Percentiles rank a stretch among this genome's conserved stretches.
phyloP scores from a whole-genome alignment of 2,113 vertebrate species.

The Pollimyrus isidori region DNA sequence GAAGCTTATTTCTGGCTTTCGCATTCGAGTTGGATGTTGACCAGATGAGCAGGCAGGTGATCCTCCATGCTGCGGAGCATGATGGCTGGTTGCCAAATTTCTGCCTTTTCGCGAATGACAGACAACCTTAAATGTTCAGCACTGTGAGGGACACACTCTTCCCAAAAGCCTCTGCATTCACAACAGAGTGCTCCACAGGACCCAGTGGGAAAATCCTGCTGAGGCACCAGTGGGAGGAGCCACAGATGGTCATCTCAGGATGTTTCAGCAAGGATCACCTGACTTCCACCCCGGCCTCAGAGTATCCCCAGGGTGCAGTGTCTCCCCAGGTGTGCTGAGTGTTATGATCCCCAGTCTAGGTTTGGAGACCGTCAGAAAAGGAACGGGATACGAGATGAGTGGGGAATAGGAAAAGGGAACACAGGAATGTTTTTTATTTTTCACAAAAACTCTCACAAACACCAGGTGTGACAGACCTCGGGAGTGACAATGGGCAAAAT shows the following conservation, averaged over 20 bases:
- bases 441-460: too few species aligned
- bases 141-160: not conserved
- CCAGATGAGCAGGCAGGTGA: not conserved
- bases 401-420: too few species aligned
- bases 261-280: not conserved
- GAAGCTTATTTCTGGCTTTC: not conserved
- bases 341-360: too few species aligned
- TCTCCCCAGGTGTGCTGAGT: not conserved
- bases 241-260: not conserved
- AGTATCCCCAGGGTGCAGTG: not conserved
- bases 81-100: not conserved
- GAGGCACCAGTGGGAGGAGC: not conserved
- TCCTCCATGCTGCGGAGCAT: not conserved
- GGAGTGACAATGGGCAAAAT: too few species aligned
- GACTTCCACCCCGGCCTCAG: not conserved
- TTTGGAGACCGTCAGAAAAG: too few species aligned
- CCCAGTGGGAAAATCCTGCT: not conserved
- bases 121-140: not conserved
- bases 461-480: too few species aligned
- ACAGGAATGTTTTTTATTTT: too few species aligned
- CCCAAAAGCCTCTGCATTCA: not conserved
- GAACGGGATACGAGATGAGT: too few species aligned
- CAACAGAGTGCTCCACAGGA: not conserved
- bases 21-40: too few species aligned
- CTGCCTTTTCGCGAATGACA: not conserved